Evolutionary conservation across 2,797 vertebrate species (phyloP).

Genomic region (Sciurus carolinensis): DNA sequence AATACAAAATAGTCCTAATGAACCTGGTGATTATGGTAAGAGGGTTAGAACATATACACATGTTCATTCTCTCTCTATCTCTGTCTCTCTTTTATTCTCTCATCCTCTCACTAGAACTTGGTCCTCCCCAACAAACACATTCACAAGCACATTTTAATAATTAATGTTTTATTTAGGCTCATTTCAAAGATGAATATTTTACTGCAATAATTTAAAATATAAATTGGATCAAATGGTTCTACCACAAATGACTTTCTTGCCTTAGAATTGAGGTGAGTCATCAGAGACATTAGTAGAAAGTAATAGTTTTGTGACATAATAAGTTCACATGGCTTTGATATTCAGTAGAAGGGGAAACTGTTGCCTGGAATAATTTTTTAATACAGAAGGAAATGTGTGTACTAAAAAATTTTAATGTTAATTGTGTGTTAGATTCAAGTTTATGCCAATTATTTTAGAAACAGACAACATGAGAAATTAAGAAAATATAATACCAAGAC

Average conservation of each 20-base stretch:
- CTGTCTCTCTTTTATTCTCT: neutral
- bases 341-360: neutral
- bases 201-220: neutral
- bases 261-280: slow-evolving; percentile 1
- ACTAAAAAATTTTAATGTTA: slow-evolving; percentile 71
- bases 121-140: neutral
- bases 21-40: neutral
- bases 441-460: slow-evolving; percentile 55
- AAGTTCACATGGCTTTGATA: slow-evolving; percentile 66
- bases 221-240: slow-evolving; percentile 10
- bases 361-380: slow-evolving; percentile 63
- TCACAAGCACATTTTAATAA: slow-evolving; percentile 58
- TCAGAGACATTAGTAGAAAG: neutral
- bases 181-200: slow-evolving; percentile 68
- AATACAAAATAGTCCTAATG: slow-evolving; percentile 31
- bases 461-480: neutral
- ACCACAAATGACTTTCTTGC: slow-evolving; percentile 10
- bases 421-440: slow-evolving; percentile 61
- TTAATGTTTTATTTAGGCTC: neutral
- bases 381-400: slow-evolving; percentile 54
- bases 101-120: neutral
- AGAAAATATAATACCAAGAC: slow-evolving; percentile 6
- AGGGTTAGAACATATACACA: slow-evolving; percentile 26
- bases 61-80: too few relatives aligned
- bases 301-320: neutral